phyloP scores from a whole-genome alignment of 2,113 vertebrate species.

The Vanacampus margaritifer region DNA sequence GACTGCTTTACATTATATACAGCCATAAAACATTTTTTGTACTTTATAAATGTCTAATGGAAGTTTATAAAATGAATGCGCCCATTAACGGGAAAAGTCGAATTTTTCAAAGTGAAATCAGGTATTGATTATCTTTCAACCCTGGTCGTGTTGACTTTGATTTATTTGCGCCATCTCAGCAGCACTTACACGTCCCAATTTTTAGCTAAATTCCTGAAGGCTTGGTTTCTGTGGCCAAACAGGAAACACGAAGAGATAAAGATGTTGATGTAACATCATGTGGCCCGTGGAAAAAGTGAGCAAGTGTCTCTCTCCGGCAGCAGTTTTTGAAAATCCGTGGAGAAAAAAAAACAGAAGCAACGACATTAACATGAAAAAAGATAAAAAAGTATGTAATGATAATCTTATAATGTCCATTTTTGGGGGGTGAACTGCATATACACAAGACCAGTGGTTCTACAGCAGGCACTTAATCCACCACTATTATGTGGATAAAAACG shows the following conservation, averaged over 20 bases:
- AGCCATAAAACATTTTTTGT: background rate
- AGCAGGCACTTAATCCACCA: no score
- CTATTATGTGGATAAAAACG: no score
- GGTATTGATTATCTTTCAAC: constrained; percentile 24
- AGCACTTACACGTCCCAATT: background rate
- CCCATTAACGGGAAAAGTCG: constrained; percentile 48
- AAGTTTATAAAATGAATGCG: constrained; percentile 31
- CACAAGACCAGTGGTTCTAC: no score
- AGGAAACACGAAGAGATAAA: constrained; percentile 3
- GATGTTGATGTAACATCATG: background rate
- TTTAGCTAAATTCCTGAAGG: background rate
- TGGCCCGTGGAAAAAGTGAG: constrained; percentile 5
- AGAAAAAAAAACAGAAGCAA: background rate
- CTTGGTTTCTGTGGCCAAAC: background rate
- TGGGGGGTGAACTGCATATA: no score
- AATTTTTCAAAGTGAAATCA: constrained; percentile 17
- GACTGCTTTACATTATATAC: constrained; percentile 10
- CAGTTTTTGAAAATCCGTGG: background rate
- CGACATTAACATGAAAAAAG: background rate
- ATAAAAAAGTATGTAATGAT: background rate
- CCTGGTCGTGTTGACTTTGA: background rate
- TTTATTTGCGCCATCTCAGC: background rate
- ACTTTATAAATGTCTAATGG: background rate
- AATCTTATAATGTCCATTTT: background rate
- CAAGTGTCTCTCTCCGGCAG: background rate